Base-by-base conservation (phyloP, 2,888 invertebrate species). In the Hirtodrosophila histrioides region DNA sequence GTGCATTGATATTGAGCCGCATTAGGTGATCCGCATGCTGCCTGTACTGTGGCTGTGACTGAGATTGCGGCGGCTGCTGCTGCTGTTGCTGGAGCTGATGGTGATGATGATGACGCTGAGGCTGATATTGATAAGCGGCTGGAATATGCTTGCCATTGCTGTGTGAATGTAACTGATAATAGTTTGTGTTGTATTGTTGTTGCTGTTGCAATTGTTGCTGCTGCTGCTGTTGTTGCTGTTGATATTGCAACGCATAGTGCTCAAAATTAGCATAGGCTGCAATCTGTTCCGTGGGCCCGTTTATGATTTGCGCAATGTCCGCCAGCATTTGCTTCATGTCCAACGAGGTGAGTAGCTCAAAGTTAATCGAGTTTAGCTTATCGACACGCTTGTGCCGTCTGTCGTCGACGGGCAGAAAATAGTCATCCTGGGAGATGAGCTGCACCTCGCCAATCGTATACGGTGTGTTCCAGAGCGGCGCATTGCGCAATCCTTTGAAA, bases 391-490 rank as follows among this genome's bases (percentile, higher is more conserved):
- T 91, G 82, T 96, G 96, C 0, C 94, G 92, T 0, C 94, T 93
- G 89, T 95, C 94, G 74, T 94, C 93, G 33, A 93, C 93, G 0
- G 94, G 93, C 53, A 94, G 92, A 90, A 95, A 97, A 89, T 96
- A 97, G 72, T 94, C 92, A 90, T 97, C 97, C 90, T 97, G 97
- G 65, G 94, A 93, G 41, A 97, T 92, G 0, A 95, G 69, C 56
- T 92, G 91, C 0, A 92, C 92, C 0, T 93, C 93, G 2, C 87
- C 86, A 10, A 92, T 87, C 3, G 88, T 79, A 41, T 90, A 89
- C 3, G 89, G 88, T 6, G 90, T 89, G 33, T 89, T 90, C 84
- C 91, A 89, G 0, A 91, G 72, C 8, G 84, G 86, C 0, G 83
- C 75, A 44, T 90, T 88, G 4, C 87, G 77, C 29, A 89, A 74